phyloP scores from a whole-genome alignment of 2,113 vertebrate genomes.

The Taxidea taxus region DNA sequence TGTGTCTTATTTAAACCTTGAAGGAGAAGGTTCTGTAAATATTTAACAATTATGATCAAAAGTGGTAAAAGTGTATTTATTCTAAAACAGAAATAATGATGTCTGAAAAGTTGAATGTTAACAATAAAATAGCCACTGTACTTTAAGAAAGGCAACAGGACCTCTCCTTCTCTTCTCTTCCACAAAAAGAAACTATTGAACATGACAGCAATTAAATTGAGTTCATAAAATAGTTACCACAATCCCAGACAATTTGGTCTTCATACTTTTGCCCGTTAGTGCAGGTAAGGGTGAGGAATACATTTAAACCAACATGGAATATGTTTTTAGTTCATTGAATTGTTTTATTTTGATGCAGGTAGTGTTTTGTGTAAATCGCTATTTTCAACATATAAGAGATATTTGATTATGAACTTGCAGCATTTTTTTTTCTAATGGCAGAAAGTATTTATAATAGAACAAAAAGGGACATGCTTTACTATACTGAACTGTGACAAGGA shows the following conservation, averaged over 20 bases:
- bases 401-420: neutral
- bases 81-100: conserved; percentile 68
- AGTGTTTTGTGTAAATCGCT: neutral
- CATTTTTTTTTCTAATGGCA: neutral
- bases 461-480: neutral
- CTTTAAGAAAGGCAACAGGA: conserved; percentile 47
- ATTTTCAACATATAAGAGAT: neutral
- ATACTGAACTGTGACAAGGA: neutral
- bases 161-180: neutral
- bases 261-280: conserved; percentile 23
- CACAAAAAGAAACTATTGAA: conserved; percentile 67
- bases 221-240: conserved; percentile 76
- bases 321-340: neutral
- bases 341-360: neutral
- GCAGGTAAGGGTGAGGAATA: neutral
- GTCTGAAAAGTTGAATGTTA: conserved; percentile 31
- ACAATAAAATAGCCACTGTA: conserved; percentile 40
- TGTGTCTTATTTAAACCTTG: neutral
- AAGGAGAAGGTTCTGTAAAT: neutral
- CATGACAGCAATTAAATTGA: conserved; percentile 77
- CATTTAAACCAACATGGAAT: neutral
- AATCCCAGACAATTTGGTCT: conserved; percentile 64
- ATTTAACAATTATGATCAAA: neutral
- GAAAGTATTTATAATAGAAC: neutral
- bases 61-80: neutral